Evolutionary conservation across 2,113 vertebrate species (phyloP).

Genomic region (Vulpes ferrilata): DNA sequence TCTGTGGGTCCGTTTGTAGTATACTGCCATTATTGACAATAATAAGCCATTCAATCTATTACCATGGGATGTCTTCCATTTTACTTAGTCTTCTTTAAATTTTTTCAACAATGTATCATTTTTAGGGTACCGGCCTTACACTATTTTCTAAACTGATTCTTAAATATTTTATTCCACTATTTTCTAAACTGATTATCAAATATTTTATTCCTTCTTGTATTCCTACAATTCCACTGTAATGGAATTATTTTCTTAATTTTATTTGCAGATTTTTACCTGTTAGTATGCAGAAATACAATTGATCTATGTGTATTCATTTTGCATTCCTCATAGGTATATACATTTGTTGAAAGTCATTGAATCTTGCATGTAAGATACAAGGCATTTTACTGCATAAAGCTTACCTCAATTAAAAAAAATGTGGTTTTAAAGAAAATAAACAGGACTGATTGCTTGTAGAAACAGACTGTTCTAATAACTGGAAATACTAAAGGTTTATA

Average conservation of each 20-base stretch:
- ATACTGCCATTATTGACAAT: background rate
- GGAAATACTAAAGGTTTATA: background rate
- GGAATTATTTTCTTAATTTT: constrained; percentile 9
- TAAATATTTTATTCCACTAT: background rate
- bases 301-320: background rate
- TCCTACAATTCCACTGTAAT: too few species aligned
- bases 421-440: background rate
- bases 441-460: constrained; percentile 12
- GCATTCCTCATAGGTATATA: background rate
- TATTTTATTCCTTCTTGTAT: too few species aligned
- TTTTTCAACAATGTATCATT: background rate
- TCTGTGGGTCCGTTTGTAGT: background rate
- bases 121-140: background rate
- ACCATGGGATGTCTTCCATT: background rate
- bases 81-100: background rate
- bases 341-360: background rate
- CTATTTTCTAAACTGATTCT: background rate
- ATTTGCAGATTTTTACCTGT: background rate
- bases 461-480: background rate
- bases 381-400: background rate
- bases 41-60: background rate
- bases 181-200: too few species aligned
- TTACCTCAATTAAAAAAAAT: background rate
- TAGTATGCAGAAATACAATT: background rate
- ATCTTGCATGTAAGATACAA: background rate